Conservation (phyloP, 2,888 invertebrate genomes). For the Agrochola macilenta region DNA sequence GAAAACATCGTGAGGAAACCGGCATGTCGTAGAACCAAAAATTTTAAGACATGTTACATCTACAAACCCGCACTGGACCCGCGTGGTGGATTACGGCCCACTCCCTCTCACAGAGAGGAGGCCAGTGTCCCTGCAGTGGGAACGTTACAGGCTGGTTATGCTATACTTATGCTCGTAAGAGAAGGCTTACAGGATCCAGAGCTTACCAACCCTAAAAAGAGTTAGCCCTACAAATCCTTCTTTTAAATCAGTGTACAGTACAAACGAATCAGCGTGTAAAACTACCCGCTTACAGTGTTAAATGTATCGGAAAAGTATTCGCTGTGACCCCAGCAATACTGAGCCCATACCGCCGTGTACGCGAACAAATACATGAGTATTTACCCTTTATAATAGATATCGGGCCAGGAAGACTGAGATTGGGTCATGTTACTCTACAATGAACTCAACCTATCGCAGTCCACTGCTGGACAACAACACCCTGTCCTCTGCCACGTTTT, state of each 20-base stretch:
- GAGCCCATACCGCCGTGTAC: slow-evolving; percentile 30
- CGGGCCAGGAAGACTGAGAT: slow-evolving; percentile 19
- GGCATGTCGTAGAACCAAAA: background rate
- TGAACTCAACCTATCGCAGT: background rate
- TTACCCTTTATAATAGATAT: slow-evolving; percentile 66
- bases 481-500: background rate
- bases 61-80: background rate
- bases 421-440: background rate
- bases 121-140: background rate
- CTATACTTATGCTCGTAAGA: background rate
- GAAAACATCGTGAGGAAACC: background rate
- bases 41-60: background rate
- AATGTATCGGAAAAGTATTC: slow-evolving; percentile 66
- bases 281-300: slow-evolving; percentile 60
- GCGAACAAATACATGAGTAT: slow-evolving; percentile 62
- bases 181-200: background rate
- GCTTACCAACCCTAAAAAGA: slow-evolving; percentile 5
- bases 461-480: background rate
- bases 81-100: background rate
- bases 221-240: slow-evolving; percentile 19
- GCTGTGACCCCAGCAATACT: slow-evolving; percentile 58
- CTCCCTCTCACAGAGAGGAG: background rate
- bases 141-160: background rate
- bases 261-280: slow-evolving; percentile 51
- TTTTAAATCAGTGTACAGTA: slow-evolving; percentile 47